These are phyloP conservation scores for Condylostylus longicornis DNA, from an alignment of 1,140 invertebrate species.

Conservation along the genomic window DNA sequence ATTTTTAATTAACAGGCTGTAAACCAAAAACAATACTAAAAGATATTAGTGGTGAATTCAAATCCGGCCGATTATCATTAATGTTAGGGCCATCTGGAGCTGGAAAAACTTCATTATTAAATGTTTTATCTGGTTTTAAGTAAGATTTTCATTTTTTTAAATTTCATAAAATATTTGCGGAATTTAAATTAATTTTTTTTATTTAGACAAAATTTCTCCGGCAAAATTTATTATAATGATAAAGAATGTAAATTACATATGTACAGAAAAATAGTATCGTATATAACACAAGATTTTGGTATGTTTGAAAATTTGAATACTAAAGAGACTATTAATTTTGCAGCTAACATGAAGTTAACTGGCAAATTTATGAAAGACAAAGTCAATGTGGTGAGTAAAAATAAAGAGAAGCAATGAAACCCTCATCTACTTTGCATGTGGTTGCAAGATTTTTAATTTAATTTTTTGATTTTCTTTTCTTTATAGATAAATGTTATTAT, in stretches of 20 bases:
- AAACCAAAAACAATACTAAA: conserved; percentile 37
- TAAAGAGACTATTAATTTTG: conserved; percentile 45
- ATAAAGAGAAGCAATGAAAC: no score
- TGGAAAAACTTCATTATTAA: conserved; percentile 66
- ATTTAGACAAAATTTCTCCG: conserved; percentile 34
- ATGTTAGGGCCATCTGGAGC: conserved; percentile 71
- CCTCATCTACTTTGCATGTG: no score
- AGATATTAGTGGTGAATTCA: conserved; percentile 40
- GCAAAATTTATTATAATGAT: conserved; percentile 58
- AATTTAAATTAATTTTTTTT: not conserved
- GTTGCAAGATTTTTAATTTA: not conserved
- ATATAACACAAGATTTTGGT: conserved; percentile 53
- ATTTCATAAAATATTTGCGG: not conserved
- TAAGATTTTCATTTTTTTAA: conserved; percentile 22
- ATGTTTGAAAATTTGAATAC: conserved; percentile 46
- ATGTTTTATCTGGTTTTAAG: conserved; percentile 42
- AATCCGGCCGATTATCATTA: conserved; percentile 46
- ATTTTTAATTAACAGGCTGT: conserved; percentile 1
- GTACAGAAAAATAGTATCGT: conserved; percentile 46
- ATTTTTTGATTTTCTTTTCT: not conserved
- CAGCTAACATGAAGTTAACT: conserved; percentile 43
- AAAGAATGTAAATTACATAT: conserved; percentile 50
- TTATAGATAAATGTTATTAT: conserved; percentile 41
- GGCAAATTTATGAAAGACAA: conserved; percentile 10
- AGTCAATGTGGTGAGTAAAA: no score